Base-by-base conservation (phyloP, 92 coral and sea anemone genomes). In the Parazoanthus atlanticus region DNA sequence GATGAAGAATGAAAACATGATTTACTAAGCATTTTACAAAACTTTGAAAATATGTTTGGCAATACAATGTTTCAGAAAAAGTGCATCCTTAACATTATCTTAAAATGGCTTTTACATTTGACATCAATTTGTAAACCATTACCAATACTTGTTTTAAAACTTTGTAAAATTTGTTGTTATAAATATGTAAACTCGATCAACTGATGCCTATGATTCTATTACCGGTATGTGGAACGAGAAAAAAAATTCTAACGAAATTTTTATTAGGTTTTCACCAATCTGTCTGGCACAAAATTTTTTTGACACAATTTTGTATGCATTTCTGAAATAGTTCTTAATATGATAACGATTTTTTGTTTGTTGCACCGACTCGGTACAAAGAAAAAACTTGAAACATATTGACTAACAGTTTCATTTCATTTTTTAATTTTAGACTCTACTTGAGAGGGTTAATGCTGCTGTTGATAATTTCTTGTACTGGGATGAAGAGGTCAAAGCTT, bases 401-500 rank as follows among this genome's bases (percentile, higher is more conserved):
- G 6, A 31, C 25, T 23, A 25, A 41, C 32, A 78, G 29, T 78
- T 78, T 29, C 29, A 76, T 46, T 25, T 78, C 29, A 19, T 75
- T 25, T 6, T 67, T 84, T 34, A 31, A 29, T 72, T 47, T 28
- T 46, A 97, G 99, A 95, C 86, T 26, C 96, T 97, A 26, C 89
- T 97, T 38, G 92, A 88, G 58, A 92, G 99, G 85, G 98, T 97
- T 29, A 96, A 94, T 74, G 52, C 89, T 46, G 96, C 99, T 79
- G 99, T 93, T 29, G 95, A 93, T 78, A 92, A 74, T 65, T 97
- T 95, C 82, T 81, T 97, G 43, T 92, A 91, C 85, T 97, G 99
- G 99, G 98, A 97, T 89, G 94, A 94, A 79, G 97, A 97, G 87
- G 97, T 97, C 30, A 93, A 94, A 29, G 91, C 88, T 6, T 93